Evolutionary conservation across 2,888 invertebrate genomes (phyloP).

Genomic region (Liposcelis brunnea): DNA sequence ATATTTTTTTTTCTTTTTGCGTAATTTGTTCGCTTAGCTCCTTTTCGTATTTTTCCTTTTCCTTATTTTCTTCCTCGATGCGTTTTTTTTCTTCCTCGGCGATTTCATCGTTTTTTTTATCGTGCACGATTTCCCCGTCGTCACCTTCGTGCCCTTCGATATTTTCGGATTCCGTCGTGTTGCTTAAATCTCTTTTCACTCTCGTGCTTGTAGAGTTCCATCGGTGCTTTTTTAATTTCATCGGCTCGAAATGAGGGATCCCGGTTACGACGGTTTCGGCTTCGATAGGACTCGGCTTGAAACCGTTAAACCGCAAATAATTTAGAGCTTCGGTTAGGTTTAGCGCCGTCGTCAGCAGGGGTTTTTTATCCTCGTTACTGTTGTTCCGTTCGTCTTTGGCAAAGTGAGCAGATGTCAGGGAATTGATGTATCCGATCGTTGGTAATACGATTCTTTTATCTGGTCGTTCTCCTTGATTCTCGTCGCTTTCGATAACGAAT

Average conservation of each 20-base stretch:
- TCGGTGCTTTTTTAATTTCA: not conserved
- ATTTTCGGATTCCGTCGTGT: conserved; percentile 10
- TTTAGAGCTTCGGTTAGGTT: too few relatives aligned
- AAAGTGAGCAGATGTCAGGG: not conserved
- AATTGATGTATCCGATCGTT: conserved; percentile 2
- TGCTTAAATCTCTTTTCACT: conserved; percentile 11
- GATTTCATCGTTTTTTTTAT: conserved; percentile 17
- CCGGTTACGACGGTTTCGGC: too few relatives aligned
- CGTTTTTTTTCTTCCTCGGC: conserved; percentile 22
- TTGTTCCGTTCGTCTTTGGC: not conserved
- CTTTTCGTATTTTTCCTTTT: conserved; percentile 17
- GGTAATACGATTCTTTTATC: not conserved
- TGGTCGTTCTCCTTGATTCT: too few relatives aligned
- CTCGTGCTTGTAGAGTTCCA: too few relatives aligned
- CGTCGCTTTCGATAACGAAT: too few relatives aligned
- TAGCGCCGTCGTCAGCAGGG: too few relatives aligned
- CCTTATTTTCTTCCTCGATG: conserved; percentile 17
- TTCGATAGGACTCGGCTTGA: too few relatives aligned
- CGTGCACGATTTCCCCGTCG: conserved; percentile 18
- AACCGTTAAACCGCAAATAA: too few relatives aligned
- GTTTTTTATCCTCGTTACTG: too few relatives aligned
- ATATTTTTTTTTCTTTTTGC: conserved; percentile 13
- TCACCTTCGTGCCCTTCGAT: conserved; percentile 9
- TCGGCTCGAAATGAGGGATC: not conserved
- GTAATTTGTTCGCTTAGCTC: conserved; percentile 15